A percentile compares a stretch with the other conserved stretches of the same genome.
phyloP scores from a whole-genome alignment of 1,140 invertebrate species.

The Drosophila micromelanica region DNA sequence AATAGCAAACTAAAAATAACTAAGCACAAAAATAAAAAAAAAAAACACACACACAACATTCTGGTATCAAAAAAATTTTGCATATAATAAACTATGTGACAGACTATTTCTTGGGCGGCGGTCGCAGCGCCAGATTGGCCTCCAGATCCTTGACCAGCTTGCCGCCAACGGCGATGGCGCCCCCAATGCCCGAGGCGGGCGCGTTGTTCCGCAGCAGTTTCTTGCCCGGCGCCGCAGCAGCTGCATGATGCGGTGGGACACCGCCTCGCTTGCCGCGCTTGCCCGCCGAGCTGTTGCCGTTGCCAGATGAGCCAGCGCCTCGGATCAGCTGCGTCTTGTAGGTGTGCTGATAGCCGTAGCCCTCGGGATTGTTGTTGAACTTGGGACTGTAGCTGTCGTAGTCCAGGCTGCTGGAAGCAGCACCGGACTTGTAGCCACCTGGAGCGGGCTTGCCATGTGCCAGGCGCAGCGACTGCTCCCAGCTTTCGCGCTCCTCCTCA shows the following conservation, averaged over 20 bases:
- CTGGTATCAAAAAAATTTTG: conserved; percentile 35
- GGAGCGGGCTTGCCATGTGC: conserved; percentile 27
- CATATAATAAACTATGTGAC: conserved; percentile 55
- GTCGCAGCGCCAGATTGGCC: conserved; percentile 75
- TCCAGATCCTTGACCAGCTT: conserved; percentile 69
- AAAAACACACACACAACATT: conserved; percentile 37
- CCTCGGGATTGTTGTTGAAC: conserved; percentile 82
- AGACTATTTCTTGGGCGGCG: conserved; percentile 73
- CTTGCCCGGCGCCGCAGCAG: conserved; percentile 47
- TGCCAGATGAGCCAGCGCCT: background rate
- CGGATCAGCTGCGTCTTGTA: conserved; percentile 57
- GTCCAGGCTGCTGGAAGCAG: conserved; percentile 49
- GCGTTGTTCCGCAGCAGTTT: conserved; percentile 44
- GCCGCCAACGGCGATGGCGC: conserved; percentile 14
- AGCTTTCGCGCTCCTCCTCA: conserved; percentile 58
- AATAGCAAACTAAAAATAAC: conserved; percentile 34
- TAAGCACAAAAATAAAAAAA: conserved; percentile 42
- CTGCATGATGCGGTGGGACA: conserved; percentile 1
- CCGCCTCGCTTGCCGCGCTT: conserved; percentile 45
- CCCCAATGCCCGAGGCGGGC: conserved; percentile 2
- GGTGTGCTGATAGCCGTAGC: conserved; percentile 80
- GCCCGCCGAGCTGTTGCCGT: conserved; percentile 28
- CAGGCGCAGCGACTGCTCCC: conserved; percentile 59
- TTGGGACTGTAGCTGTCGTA: conserved; percentile 82
- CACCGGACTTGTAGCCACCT: conserved; percentile 9